Base-by-base conservation (phyloP, 2,888 invertebrate species). In the Lithosia quadra region DNA sequence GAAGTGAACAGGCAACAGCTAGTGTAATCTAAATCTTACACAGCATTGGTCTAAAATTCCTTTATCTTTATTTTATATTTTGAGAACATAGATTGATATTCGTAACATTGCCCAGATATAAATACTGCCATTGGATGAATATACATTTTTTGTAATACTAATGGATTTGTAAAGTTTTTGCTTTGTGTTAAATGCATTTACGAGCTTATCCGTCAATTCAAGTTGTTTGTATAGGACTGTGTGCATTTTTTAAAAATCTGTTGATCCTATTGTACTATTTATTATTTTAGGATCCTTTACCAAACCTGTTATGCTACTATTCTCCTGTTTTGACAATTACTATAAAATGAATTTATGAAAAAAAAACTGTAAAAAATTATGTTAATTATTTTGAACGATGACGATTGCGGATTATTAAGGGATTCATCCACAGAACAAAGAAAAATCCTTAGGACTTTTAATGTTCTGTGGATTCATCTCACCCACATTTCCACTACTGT, bases 111-210 rank as follows among this genome's bases (percentile, higher is more conserved):
- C 2, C 18, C 3, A 5, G 0, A 7, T 2, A 5, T 7, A 43
- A 43, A 43, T 11, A 33, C 34, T 33, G 18, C 53, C 21, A 53
- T 34, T 53, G 11, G 18, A 60, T 60, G 65, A 24, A 61, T 33
- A 62, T 64, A 18, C 60, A 56, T 65, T 68, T 68, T 68, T 63
- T 24, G n/a, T 18, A 13, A 22, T 22, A 18, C 43, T 61, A 64
- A 69, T 56, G 49, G 36, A 53, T 61, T 58, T 57, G 62, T 63
- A 65, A 0, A 4, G 3, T 43, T 18, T 7, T 43, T 65, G 36
- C 60, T 65, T 62, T 57, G 28, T 33, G n/a, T 49, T 49, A n/a
- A 7, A 43, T 49, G 9, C 49, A 49, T 49, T 39, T 39, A 39
- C 39, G 5, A 43, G 2, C 13, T 2, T 39, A 39, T 43, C 49